Evolutionary conservation across 2,113 vertebrate species (phyloP), one percentile per base, ranked within the genome.

Genomic region (Spea multiplicata): DNA sequence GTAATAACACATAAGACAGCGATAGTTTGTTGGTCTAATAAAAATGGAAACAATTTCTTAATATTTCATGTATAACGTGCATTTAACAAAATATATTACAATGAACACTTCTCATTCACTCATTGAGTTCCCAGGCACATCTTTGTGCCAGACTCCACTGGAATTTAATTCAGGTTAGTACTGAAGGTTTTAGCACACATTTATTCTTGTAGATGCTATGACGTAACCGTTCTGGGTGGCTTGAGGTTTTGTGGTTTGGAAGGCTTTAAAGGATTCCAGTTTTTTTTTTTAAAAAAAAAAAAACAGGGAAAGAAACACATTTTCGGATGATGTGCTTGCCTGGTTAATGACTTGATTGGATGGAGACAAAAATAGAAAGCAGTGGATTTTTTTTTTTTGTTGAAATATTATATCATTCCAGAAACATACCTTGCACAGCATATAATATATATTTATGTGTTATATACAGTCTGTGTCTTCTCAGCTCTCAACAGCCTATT

Each of bases 241-340:
- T 64, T 64, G 61, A 64, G 61, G 61, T 16, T 64, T 64, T 64
- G 61, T 64, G 61, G 61, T 64, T 64, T 64, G 61, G 61, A 64
- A 17, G 61, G 61, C 6, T 64, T 64, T 16, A 16, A 16, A 64
- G 17, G 61, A 64, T 64, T 64, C 13, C 61, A 64, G 61, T 17
- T 64, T 16, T 16, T 2, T n/a, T n/a, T n/a, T n/a, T n/a, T n/a
- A n/a, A n/a, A n/a, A n/a, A 30, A 30, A 30, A 30, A 30, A 64
- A 64, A 64, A 64, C 61, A 5, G 30, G 61, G 61, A 64, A 64
- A 16, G 17, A 64, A 64, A 64, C 30, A 5, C n/a, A 30, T 16
- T 64, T 64, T 14, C 61, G 5, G n/a, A 64, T 64, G 61, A 59
- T 59, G 55, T 64, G 61, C 55, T 64, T 64, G 61, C n/a, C 9